Evolutionary conservation across 1,140 invertebrate genomes (phyloP), one percentile per base, ranked within the genome.

Genomic region (Nebria ingens): DNA sequence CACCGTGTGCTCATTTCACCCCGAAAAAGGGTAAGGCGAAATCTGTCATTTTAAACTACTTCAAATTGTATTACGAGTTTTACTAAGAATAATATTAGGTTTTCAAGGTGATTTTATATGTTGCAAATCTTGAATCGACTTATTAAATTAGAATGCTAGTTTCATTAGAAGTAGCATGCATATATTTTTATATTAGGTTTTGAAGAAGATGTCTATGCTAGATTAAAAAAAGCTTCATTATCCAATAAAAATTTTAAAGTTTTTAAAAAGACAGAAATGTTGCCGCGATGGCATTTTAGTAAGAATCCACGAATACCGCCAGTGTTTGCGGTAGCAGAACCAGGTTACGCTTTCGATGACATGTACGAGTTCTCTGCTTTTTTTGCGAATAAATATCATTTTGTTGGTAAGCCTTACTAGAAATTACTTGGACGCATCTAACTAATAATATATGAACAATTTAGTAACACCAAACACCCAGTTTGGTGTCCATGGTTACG

Each of bases 401-500:
- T 76, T 54, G 74, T 64, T 57, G 61, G 73, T 78, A 69, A 13
- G 11, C 54, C 25, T 9, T 34, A 34, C 6, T 9, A 34, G 6
- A 34, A 34, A 9, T 9, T n/a, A 9, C 25, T 34, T 34, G 6
- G 25, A 9, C n/a, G 6, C 6, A 34, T 34, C n/a, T 34, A n/a
- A 34, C 25, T 9, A 9, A 34, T 9, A 34, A 6, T 34, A 34
- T n/a, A 11, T 45, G 52, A 58, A 52, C 50, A 56, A 53, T 59
- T 62, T 59, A 79, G 73, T 77, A 25, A 74, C 69, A 51, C 65
- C 69, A 59, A 57, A 67, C 23, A 69, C 71, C n/a, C 66, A 73
- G 63, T 81, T 79, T 65, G 85, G 84, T 1, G 63, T 77, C n/a
- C 84, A 87, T 65, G 85, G 85, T 1, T 87, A 85, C 61, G 77